Evolutionary conservation across 2,113 vertebrate species (phyloP).

Genomic region (Myotis yumanensis): DNA sequence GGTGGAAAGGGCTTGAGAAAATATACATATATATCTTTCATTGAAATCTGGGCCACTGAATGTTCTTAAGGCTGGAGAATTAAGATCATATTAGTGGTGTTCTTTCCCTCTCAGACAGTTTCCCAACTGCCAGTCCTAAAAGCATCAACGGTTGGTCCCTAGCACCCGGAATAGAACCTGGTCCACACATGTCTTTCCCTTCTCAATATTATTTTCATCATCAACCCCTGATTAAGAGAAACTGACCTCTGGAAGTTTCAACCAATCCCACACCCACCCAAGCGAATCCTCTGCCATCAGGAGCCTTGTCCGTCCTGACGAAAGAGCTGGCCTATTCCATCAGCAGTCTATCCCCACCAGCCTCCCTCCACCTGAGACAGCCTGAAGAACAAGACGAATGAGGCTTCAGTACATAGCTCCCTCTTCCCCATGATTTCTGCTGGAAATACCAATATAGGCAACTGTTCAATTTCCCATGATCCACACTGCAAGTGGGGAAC

Average conservation of each 20-base stretch:
- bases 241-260: not conserved
- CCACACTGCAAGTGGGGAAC: conserved; percentile 67
- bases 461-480: conserved; percentile 74
- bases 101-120: not conserved
- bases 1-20: not conserved
- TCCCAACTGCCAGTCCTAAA: not conserved
- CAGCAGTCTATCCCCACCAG: not conserved
- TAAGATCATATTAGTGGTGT: not conserved
- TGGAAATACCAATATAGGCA: conserved; percentile 63
- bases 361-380: conserved; percentile 13
- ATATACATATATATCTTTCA: not conserved
- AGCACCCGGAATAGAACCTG: not conserved
- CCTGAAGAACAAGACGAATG: conserved; percentile 46
- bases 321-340: conserved; percentile 6
- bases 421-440: conserved; percentile 49
- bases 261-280: not conserved
- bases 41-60: not conserved
- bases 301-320: not conserved
- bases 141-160: not conserved
- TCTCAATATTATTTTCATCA: not conserved
- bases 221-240: no score
- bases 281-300: not conserved
- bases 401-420: not conserved
- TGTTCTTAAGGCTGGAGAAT: not conserved
- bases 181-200: not conserved